Evolutionary conservation across 1,140 invertebrate genomes (phyloP), one percentile per base, ranked within the genome.

Genomic region (Drosophila aff.): DNA sequence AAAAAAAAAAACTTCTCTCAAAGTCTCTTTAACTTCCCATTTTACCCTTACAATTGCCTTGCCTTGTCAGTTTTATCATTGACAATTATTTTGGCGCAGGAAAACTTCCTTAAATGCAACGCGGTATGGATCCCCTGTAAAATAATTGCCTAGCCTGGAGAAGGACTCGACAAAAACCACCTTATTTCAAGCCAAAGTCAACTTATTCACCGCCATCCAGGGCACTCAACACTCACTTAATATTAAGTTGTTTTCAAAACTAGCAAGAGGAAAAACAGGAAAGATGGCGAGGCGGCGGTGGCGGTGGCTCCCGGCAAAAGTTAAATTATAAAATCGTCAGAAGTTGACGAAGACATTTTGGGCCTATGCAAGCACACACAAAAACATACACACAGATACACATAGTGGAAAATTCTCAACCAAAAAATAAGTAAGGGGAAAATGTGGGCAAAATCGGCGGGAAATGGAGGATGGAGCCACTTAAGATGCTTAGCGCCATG

Each of bases 401-500:
- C 36, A 40, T 15, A 33, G 23, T 53, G 58, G 52, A 57, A 52
- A 76, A 28, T 41, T 26, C 46, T 44, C n/a, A 3, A 18, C 44
- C 57, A 44, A 63, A 74, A 68, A 67, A 55, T 62, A 31, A n/a
- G 50, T 43, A 9, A 23, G 50, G 43, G 5, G 41, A 60, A 60
- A 50, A 50, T 43, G 43, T 36, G 21, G n/a, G 21, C 15, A 52
- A 52, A 52, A 52, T 33, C 50, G n/a, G 18, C 4, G 18, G 47
- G 26, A 11, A 21, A n/a, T 0, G 41, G 18, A 41, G 18, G 50
- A 53, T 33, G 73, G 46, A 44, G 81, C 73, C 81, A 90, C 85
- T 90, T 89, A 89, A 89, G 85, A 89, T 89, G 85, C 85, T 89
- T 89, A 89, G 86, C 85, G 79, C 81, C 86, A 90, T 85, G 79